phyloP scores from a whole-genome alignment of 2,797 vertebrate species.

The Euthynnus affinis region DNA sequence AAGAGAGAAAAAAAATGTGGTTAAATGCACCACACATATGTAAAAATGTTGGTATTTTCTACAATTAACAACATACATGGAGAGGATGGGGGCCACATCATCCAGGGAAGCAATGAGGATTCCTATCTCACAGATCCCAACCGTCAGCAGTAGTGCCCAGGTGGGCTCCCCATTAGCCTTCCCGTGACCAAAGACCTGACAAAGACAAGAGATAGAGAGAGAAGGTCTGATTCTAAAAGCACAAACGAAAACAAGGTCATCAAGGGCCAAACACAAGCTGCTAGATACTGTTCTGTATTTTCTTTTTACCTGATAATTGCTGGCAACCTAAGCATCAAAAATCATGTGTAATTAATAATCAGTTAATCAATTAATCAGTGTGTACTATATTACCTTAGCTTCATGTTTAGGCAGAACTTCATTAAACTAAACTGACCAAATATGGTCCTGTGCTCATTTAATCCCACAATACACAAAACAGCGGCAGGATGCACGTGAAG shows the following conservation, averaged over 20 bases:
- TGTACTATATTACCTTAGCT: not conserved
- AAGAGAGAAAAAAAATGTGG: not conserved
- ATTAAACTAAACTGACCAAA: not conserved
- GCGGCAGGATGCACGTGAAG: not conserved
- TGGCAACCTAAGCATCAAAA: not conserved
- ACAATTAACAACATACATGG: constrained; percentile 86
- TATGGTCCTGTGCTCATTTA: no score
- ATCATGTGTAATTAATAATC: not conserved
- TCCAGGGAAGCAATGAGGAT: constrained; percentile 96
- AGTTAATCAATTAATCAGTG: no score
- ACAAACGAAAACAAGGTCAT: no score
- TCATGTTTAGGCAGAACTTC: not conserved
- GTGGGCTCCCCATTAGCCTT: constrained; percentile 97
- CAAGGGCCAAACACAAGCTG: not conserved
- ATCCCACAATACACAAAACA: not conserved
- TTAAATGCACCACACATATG: not conserved
- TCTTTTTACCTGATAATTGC: no score
- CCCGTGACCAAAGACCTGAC: constrained; percentile 94
- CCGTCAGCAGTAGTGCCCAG: constrained; percentile 94
- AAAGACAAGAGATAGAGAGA: not conserved
- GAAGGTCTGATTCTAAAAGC: not conserved
- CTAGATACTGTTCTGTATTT: not conserved
- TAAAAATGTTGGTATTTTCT: not conserved
- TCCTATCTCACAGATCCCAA: constrained; percentile 94
- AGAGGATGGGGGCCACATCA: constrained; percentile 95